Evolutionary conservation across 2,113 vertebrate species (phyloP), one percentile per base, ranked within the genome.

Genomic region (Brachionichthys hirsutus): DNA sequence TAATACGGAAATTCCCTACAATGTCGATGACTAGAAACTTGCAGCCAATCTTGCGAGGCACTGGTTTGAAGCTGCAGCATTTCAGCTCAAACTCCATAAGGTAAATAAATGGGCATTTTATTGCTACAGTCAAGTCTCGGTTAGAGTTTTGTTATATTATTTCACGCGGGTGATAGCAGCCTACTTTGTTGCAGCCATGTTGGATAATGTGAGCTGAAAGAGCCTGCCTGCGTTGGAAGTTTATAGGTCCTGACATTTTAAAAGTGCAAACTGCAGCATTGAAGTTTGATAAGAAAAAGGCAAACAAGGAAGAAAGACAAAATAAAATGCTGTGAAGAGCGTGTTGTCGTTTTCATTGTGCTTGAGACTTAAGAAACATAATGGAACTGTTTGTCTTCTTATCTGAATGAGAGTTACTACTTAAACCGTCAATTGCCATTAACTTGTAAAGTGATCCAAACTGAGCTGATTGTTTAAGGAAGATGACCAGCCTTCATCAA

Each of bases 201-300:
- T 71, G 57, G 70, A 52, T 53, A 54, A 72, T 72, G 50, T 36
- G 34, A 70, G 42, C 47, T 34, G 13, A 19, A 69, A 47, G 56
- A 64, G 62, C 80, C 62, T 67, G 50, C 59, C 65, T 73, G 61
- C 10, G 62, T 78, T 73, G 66, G 19, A 62, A 20, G 16, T 76
- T 67, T 56, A 69, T 48, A 67, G 45, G 51, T 70, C 54, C 67
- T 63, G 66, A 62, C 57, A 77, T 81, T 73, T 78, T 72, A 16
- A 58, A 73, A 48, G 62, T 70, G 14, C 24, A 30, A 30, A 30
- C 1, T 30, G 24, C 24, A 30, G 24, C 24, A 30, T 30, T 30
- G 24, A 30, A 30, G 24, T 30, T 30, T 30, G 24, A 30, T 30
- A 30, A 30, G 24, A 30, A 30, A 8, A 8, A 4, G 8, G 24